Evolutionary conservation across 2,113 vertebrate species (phyloP), one percentile per base, ranked within the genome.

Genomic region (Rana temporaria): DNA sequence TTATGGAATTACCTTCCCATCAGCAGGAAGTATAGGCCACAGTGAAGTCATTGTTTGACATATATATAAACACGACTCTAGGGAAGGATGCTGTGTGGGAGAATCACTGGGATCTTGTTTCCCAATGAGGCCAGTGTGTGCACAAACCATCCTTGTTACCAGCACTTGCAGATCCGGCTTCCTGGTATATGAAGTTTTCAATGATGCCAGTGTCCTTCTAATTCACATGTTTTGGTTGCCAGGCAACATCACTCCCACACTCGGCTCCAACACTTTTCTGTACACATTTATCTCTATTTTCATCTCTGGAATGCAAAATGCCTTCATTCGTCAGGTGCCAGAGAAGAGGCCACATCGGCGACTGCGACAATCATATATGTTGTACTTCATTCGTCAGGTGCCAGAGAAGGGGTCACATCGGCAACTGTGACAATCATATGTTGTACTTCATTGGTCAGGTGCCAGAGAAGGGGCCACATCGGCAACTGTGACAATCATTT

Each of bases 121-220:
- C 80, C 80, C 70, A 19, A 52, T 15, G 52, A 52, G 60, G 66
- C 24, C 60, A 53, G 5, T 38, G 80, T 42, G 70, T 60, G 34
- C 55, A 83, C 70, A 75, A 26, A 66, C 53, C 81, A 42, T 68
- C 73, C 63, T 59, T 76, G 72, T 83, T 60, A 6, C 62, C 72
- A 53, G 59, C 48, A 1, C 48, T 17, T 14, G 3, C 62, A 68
- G 63, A 68, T 66, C 81, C 64, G 18, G 64, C 67, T 71, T 68
- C 71, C 64, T 68, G 56, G 53, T 67, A 22, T 26, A 59, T 60
- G 53, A 62, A 68, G 34, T n/a, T 62, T 57, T 83, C 71, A 83
- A 83, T 83, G 81, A 76, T 83, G 81, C 81, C 81, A 74, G 59
- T 82, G 70, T 82, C 80, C 52, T 34, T 67, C 65, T 67, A 71